Evolutionary conservation across 2,888 invertebrate genomes (phyloP).

Genomic region (Diloba caeruleocephala): DNA sequence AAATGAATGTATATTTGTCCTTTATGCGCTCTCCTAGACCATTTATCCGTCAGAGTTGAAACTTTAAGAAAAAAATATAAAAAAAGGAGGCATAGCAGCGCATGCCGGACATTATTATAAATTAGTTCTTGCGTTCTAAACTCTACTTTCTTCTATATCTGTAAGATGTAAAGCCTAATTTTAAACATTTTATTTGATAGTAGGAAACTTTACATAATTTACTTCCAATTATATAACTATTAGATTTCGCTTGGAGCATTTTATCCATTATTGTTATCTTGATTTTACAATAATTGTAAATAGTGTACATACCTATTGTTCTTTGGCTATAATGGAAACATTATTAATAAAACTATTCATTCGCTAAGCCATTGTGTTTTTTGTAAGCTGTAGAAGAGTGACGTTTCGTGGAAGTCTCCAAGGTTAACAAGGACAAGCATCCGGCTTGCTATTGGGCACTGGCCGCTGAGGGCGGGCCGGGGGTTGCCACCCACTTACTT

Average conservation of each 20-base stretch:
- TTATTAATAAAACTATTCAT: slow-evolving; percentile 39
- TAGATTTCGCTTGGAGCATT: slow-evolving; percentile 47
- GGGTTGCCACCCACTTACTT: slow-evolving; percentile 54
- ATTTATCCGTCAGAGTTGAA: too few relatives aligned
- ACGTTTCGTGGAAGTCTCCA: slow-evolving; percentile 55
- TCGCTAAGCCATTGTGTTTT: slow-evolving; percentile 60
- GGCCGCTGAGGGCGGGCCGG: slow-evolving; percentile 65
- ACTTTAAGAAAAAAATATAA: too few relatives aligned
- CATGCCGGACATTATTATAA: too few relatives aligned
- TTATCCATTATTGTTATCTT: slow-evolving; percentile 22
- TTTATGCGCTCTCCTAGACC: too few relatives aligned
- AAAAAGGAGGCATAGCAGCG: too few relatives aligned
- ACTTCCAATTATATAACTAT: slow-evolving; percentile 14
- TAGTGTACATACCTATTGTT: slow-evolving; percentile 43
- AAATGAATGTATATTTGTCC: too few relatives aligned
- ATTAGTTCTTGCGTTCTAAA: too few relatives aligned
- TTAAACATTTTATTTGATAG: too few relatives aligned
- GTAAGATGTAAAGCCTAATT: too few relatives aligned
- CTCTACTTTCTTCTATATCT: neutral
- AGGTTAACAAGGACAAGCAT: slow-evolving; percentile 59
- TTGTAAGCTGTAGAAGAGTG: slow-evolving; percentile 38
- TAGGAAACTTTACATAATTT: slow-evolving; percentile 1
- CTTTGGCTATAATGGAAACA: slow-evolving; percentile 27
- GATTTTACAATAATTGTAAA: slow-evolving; percentile 27
- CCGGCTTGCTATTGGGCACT: slow-evolving; percentile 66